Conservation (phyloP, 53 echinoderm and acorn worm genomes). For the Hippasteria phrygiana region DNA sequence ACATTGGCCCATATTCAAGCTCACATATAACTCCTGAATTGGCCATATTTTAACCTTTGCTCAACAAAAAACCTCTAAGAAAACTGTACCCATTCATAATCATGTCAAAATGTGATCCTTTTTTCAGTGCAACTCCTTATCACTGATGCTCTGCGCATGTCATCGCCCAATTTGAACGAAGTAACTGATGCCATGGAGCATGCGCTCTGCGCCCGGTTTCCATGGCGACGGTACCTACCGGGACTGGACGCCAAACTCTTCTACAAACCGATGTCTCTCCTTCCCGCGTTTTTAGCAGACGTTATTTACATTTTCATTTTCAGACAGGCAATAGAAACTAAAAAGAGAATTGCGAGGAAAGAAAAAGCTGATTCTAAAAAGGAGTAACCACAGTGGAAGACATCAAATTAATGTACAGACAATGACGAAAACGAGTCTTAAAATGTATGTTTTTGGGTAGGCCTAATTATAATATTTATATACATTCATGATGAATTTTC, state of each 20-base stretch:
- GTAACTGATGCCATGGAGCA: constrained; percentile 74
- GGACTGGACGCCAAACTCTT: constrained; percentile 57
- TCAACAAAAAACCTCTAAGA: too few relatives aligned
- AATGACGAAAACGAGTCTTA: too few relatives aligned
- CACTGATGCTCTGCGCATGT: constrained; percentile 34
- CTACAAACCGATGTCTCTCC: constrained; percentile 43
- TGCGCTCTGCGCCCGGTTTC: constrained; percentile 68
- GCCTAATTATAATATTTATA: too few relatives aligned
- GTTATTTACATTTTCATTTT: constrained; percentile 20
- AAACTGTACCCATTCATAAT: too few relatives aligned
- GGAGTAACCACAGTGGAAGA: too few relatives aligned
- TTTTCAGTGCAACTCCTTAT: constrained; percentile 49
- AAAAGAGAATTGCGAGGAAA: constrained; percentile 9
- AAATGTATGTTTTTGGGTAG: too few relatives aligned
- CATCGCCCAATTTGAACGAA: constrained; percentile 37
- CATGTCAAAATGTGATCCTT: background rate
- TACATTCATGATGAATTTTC: too few relatives aligned
- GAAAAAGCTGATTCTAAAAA: background rate
- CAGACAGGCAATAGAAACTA: constrained; percentile 18
- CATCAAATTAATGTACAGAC: too few relatives aligned
- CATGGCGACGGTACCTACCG: constrained; percentile 67
- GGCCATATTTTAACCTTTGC: too few relatives aligned
- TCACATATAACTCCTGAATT: too few relatives aligned
- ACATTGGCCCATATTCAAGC: too few relatives aligned
- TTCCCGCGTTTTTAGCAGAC: constrained; percentile 64